These are phyloP conservation scores for Cerastis rubricosa DNA, from an alignment of 2,888 invertebrate species.

Conservation along the genomic window DNA sequence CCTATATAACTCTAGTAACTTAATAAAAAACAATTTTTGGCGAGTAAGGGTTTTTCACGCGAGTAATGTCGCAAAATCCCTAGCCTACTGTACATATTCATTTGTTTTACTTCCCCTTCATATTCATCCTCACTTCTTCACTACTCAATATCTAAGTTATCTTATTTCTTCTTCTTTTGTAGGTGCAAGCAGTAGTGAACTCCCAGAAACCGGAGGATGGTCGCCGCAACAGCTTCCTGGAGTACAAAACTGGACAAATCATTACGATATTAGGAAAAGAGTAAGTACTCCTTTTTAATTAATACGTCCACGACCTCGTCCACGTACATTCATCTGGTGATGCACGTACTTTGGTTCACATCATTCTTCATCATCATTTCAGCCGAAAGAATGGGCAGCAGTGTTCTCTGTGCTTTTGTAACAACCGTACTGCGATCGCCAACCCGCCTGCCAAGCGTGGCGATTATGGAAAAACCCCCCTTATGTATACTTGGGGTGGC, in stretches of 20 bases:
- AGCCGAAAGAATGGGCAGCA: too few species aligned
- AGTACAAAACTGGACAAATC: conserved; percentile 96
- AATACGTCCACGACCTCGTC: not conserved
- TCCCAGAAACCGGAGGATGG: conserved; percentile 85
- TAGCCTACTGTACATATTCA: not conserved
- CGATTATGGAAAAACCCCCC: too few species aligned
- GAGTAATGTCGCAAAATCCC: too few species aligned
- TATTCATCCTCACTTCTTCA: not conserved
- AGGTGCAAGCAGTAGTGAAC: conserved; percentile 93
- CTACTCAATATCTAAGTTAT: not conserved
- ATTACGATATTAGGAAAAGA: conserved; percentile 95
- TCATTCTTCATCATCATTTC: too few species aligned
- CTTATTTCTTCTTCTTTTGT: conserved; percentile 3
- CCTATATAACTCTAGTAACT: too few species aligned
- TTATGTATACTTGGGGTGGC: too few species aligned
- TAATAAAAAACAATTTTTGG: too few species aligned
- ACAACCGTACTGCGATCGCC: too few species aligned
- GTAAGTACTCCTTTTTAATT: conserved; percentile 77
- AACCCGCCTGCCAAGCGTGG: too few species aligned
- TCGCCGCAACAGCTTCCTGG: conserved; percentile 93
- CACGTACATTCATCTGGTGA: not conserved
- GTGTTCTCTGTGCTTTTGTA: too few species aligned
- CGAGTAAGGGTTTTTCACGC: too few species aligned
- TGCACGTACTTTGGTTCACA: not conserved
- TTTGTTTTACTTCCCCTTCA: not conserved